Evolutionary conservation across 2,113 vertebrate species (phyloP).

Genomic region (Mustela nigripes): DNA sequence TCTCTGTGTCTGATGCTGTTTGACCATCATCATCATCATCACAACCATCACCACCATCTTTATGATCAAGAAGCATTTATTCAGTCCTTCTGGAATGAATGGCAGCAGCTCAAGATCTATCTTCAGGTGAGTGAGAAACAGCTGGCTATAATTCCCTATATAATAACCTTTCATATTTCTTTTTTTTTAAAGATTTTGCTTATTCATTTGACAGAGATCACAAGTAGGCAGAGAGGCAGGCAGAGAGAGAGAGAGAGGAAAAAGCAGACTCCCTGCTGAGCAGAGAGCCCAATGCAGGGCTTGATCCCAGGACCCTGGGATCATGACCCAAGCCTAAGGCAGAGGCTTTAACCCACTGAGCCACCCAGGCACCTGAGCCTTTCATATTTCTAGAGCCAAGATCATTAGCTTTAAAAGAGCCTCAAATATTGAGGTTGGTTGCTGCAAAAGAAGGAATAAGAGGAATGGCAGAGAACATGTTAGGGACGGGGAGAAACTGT

Average conservation of each 20-base stretch:
- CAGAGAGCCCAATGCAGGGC: too few species aligned
- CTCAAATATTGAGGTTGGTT: conserved; percentile 62
- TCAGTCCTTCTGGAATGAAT: not conserved
- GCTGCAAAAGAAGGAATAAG: not conserved
- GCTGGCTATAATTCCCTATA: conserved; percentile 34
- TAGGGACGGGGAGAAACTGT: not conserved
- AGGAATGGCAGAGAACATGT: not conserved
- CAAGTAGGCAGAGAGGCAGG: too few species aligned
- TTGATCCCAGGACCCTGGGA: too few species aligned
- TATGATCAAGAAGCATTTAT: not conserved
- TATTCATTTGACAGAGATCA: too few species aligned
- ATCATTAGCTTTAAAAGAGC: conserved; percentile 74
- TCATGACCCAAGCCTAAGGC: too few species aligned
- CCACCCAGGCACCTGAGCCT: not conserved
- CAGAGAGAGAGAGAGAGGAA: too few species aligned
- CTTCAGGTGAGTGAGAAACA: not conserved
- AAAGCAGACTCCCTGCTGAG: too few species aligned
- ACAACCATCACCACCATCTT: not conserved
- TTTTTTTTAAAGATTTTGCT: too few species aligned
- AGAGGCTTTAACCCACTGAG: too few species aligned
- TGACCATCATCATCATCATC: not conserved
- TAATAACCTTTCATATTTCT: conserved; percentile 62
- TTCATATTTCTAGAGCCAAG: conserved; percentile 66
- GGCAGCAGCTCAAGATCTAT: not conserved
- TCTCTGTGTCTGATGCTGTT: not conserved